Evolutionary conservation across 2,888 invertebrate species (phyloP).

Genomic region (Aquatica leii): DNA sequence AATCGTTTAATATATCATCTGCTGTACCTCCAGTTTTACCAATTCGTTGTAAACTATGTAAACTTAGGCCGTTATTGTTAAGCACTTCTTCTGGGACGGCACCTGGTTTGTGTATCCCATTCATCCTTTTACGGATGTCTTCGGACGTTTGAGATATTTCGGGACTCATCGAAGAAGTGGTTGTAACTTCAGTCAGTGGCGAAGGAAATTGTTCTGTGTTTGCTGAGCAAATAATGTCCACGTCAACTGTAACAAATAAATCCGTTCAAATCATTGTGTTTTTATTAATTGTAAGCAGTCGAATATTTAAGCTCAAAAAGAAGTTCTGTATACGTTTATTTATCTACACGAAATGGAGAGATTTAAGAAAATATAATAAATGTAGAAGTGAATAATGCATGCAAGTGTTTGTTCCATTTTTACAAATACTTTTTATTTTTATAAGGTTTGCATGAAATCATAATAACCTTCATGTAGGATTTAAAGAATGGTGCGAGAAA

Average conservation of each 20-base stretch:
- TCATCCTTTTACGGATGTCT: constrained; percentile 42
- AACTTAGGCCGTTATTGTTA: constrained; percentile 46
- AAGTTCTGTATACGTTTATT: too few relatives aligned
- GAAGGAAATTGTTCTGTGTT: constrained; percentile 46
- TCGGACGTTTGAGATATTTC: constrained; percentile 46
- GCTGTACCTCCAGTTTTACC: constrained; percentile 49
- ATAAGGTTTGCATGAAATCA: constrained; percentile 30
- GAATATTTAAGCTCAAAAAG: too few relatives aligned
- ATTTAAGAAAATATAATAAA: constrained; percentile 2
- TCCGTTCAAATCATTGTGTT: too few relatives aligned
- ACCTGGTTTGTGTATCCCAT: constrained; percentile 47
- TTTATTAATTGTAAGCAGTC: too few relatives aligned
- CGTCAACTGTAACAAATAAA: constrained; percentile 55
- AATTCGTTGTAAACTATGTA: constrained; percentile 46
- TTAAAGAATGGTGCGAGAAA: constrained; percentile 24
- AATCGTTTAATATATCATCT: constrained; percentile 46
- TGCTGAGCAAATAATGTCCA: constrained; percentile 49
- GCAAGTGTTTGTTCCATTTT: too few relatives aligned
- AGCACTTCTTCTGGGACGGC: constrained; percentile 50
- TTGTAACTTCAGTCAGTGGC: constrained; percentile 48
- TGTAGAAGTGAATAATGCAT: not conserved
- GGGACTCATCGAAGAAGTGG: constrained; percentile 51
- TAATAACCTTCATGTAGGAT: constrained; percentile 32
- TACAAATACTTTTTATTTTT: constrained; percentile 14
- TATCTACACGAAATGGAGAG: not conserved